phyloP scores from a whole-genome alignment of 1,140 invertebrate genomes.

The Babylonia areolata region DNA sequence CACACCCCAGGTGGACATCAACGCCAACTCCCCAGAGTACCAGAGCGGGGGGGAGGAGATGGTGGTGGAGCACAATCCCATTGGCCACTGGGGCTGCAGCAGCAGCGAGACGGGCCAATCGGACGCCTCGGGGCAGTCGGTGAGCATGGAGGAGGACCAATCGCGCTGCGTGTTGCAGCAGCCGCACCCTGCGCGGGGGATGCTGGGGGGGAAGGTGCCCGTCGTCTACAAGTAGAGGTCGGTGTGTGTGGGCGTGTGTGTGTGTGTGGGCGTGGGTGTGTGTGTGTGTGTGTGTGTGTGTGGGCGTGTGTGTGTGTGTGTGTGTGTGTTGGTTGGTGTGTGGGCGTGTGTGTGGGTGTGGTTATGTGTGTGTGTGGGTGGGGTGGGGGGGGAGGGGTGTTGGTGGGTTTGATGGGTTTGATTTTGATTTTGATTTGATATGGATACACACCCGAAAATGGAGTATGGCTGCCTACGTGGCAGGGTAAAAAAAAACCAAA shows the following conservation, averaged over 20 bases:
- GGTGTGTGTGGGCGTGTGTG: background rate
- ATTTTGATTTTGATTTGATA: too few relatives aligned
- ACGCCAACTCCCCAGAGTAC: slow-evolving; percentile 43
- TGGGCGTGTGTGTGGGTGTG: background rate
- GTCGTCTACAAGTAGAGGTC: slow-evolving; percentile 24
- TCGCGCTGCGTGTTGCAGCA: background rate
- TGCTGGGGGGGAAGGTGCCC: background rate
- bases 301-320: background rate
- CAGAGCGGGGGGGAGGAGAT: background rate
- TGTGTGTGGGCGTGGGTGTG: background rate
- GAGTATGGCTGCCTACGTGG: too few relatives aligned
- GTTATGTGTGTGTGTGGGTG: too few relatives aligned
- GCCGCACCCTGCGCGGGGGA: background rate
- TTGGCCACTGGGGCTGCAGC: background rate
- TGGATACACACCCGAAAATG: too few relatives aligned
- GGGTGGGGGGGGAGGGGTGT: too few relatives aligned
- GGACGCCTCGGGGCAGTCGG: slow-evolving; percentile 28
- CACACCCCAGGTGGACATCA: slow-evolving; percentile 38
- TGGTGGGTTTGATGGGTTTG: too few relatives aligned
- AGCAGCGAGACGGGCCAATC: slow-evolving; percentile 27
- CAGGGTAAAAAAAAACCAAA: too few relatives aligned
- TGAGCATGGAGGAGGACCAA: slow-evolving; percentile 33
- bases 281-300: background rate
- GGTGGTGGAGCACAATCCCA: slow-evolving; percentile 28
- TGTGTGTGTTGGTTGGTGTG: background rate